Conservation (phyloP, 2,888 invertebrate species). For the Nudaria mundana region DNA sequence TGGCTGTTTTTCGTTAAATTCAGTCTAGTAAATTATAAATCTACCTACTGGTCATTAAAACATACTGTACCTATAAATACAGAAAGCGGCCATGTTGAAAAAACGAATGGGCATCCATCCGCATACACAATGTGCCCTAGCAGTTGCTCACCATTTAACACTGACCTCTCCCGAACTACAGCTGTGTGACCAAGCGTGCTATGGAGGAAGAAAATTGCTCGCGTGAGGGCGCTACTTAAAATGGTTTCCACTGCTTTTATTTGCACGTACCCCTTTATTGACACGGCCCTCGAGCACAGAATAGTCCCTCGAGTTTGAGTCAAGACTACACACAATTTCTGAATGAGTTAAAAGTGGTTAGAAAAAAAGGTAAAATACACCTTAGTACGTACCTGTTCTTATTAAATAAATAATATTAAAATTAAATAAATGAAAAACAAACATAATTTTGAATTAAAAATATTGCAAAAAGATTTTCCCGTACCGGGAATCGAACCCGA, state of each 20-base stretch:
- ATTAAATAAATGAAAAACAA: too few species aligned
- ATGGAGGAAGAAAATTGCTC: conserved; percentile 9
- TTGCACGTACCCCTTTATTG: conserved; percentile 41
- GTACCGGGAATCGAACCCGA: conserved; percentile 88
- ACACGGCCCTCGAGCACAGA: conserved; percentile 38
- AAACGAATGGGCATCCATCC: conserved; percentile 44
- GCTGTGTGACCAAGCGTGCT: conserved; percentile 6
- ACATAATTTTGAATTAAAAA: neutral
- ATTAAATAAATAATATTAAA: neutral
- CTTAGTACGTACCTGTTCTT: too few species aligned
- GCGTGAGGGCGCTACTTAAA: conserved; percentile 21
- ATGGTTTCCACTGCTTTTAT: conserved; percentile 35
- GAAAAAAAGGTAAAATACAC: too few species aligned
- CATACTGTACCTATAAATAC: conserved; percentile 31
- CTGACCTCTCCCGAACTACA: conserved; percentile 19
- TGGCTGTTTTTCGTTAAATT: too few species aligned
- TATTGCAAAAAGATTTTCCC: conserved; percentile 61
- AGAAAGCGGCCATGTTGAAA: conserved; percentile 47
- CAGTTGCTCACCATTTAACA: conserved; percentile 24
- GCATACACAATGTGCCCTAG: conserved; percentile 42
- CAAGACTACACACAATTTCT: conserved; percentile 2
- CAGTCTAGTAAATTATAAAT: too few species aligned
- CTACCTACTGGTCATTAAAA: conserved; percentile 12
- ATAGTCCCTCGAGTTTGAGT: conserved; percentile 3
- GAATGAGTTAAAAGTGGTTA: conserved; percentile 12